phyloP scores from a whole-genome alignment of 2,797 vertebrate genomes.

The Odontamblyopus rebecca region DNA sequence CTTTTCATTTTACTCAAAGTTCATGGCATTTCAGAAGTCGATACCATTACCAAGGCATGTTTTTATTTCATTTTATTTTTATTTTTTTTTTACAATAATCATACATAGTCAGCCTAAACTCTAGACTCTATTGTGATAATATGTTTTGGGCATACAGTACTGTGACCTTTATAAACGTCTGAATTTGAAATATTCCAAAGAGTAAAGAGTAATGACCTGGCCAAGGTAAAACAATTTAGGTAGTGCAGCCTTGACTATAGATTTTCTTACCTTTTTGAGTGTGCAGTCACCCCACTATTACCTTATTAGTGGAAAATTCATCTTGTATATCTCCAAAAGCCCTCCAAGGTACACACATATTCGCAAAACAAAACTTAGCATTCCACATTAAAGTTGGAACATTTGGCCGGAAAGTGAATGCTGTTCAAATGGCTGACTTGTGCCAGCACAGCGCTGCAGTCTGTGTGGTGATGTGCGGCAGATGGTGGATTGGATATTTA shows the following conservation, averaged over 20 bases:
- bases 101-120: neutral
- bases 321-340: slow-evolving; percentile 1
- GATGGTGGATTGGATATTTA: slow-evolving; percentile 40
- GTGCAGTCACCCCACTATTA: neutral
- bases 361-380: slow-evolving; percentile 3
- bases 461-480: slow-evolving; percentile 30
- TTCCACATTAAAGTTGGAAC: slow-evolving; percentile 14
- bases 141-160: neutral
- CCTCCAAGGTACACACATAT: neutral
- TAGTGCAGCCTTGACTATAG: neutral
- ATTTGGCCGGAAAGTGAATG: slow-evolving; percentile 13
- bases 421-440: slow-evolving; percentile 5
- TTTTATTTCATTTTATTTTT: too few species aligned
- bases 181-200: neutral
- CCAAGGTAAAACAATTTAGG: neutral
- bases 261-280: neutral
- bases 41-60: neutral
- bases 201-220: neutral
- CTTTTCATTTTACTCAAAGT: neutral
- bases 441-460: slow-evolving; percentile 16
- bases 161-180: neutral
- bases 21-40: neutral
- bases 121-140: neutral
- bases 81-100: neutral
- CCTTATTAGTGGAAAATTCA: neutral